Conservation (phyloP, 1,140 invertebrate species). For the Tetramorium simillimum region DNA sequence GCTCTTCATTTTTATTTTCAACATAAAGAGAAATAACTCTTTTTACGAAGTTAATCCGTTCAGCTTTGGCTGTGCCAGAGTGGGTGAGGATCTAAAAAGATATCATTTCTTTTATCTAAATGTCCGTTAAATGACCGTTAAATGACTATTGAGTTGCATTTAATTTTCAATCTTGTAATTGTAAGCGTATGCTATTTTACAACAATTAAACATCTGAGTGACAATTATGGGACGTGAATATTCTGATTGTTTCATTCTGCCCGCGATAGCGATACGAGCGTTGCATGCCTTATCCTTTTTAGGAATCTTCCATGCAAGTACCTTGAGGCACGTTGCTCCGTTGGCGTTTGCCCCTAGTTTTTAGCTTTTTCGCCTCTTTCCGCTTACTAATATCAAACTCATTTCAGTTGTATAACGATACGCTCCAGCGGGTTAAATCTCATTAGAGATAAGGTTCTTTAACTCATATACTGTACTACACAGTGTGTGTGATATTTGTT, state of each 20-base stretch:
- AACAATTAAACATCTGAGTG: slow-evolving; percentile 4
- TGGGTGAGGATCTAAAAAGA: slow-evolving; percentile 20
- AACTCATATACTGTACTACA: slow-evolving; percentile 19
- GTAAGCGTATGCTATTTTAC: slow-evolving; percentile 11
- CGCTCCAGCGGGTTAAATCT: slow-evolving; percentile 44
- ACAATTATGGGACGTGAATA: slow-evolving; percentile 23
- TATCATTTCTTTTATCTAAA: background rate
- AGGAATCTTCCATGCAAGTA: slow-evolving; percentile 57
- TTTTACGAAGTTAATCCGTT: background rate
- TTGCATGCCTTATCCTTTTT: slow-evolving; percentile 57
- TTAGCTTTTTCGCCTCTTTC: slow-evolving; percentile 53
- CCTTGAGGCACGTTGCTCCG: slow-evolving; percentile 54
- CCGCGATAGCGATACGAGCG: slow-evolving; percentile 34
- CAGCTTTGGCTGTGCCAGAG: background rate
- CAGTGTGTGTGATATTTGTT: slow-evolving; percentile 40
- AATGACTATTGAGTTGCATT: background rate
- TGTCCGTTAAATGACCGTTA: background rate
- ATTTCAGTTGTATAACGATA: slow-evolving; percentile 45
- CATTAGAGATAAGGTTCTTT: slow-evolving; percentile 56
- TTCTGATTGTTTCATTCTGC: slow-evolving; percentile 38
- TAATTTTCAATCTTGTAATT: slow-evolving; percentile 15
- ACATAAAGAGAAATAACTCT: background rate
- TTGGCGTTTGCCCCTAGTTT: slow-evolving; percentile 42
- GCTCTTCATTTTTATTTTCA: background rate
- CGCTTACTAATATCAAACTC: slow-evolving; percentile 57